phyloP scores from a whole-genome alignment of 2,113 vertebrate genomes.

The Raja brachyura region DNA sequence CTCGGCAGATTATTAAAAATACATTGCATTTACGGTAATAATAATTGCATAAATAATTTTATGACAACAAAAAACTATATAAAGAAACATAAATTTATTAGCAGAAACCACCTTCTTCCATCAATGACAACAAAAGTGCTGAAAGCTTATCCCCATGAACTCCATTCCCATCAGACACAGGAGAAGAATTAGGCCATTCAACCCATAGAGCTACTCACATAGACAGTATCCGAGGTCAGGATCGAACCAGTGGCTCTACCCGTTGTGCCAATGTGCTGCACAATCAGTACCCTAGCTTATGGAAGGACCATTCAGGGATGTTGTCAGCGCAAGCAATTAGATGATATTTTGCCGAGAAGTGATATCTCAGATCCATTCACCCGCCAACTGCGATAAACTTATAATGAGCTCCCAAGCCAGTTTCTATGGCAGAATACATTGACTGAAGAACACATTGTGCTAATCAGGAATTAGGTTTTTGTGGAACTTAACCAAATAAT shows the following conservation, averaged over 20 bases:
- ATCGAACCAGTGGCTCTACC: no score
- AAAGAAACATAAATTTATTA: neutral
- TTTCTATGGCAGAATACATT: neutral
- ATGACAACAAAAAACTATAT: neutral
- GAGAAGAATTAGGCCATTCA: no score
- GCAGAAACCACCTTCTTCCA: neutral
- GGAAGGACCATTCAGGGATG: no score
- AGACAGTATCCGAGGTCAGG: no score
- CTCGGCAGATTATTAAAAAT: no score
- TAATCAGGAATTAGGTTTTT: neutral
- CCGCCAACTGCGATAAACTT: neutral
- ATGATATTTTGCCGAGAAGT: neutral
- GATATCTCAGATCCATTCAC: neutral
- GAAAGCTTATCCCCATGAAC: neutral
- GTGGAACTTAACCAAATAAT: neutral
- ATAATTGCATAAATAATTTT: neutral
- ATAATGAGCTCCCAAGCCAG: neutral
- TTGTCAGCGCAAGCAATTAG: no score
- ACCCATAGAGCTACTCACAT: no score
- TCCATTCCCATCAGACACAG: neutral
- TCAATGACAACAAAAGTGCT: neutral
- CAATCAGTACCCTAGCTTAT: no score
- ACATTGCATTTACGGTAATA: neutral
- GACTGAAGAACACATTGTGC: neutral
- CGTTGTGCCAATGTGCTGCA: no score